Evolutionary conservation across 2,888 invertebrate genomes (phyloP).

Genomic region (Tenthredo scrophulariae): DNA sequence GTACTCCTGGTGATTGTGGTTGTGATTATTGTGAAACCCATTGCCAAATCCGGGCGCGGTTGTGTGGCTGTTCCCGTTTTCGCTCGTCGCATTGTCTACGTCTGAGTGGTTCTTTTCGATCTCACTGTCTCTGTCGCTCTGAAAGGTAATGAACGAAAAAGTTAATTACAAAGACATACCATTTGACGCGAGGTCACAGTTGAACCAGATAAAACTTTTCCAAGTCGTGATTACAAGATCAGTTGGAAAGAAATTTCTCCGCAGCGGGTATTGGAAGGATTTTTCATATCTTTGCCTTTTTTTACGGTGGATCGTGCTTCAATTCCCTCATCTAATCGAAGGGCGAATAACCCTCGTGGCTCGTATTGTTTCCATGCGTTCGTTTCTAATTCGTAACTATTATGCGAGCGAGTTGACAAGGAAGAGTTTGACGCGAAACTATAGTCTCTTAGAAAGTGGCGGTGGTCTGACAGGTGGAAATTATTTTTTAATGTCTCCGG

Average conservation of each 20-base stretch:
- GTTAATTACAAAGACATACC: constrained; percentile 35
- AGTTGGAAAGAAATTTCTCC: background rate
- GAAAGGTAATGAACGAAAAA: constrained; percentile 54
- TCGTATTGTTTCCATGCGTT: background rate
- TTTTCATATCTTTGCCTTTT: background rate
- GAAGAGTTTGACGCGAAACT: constrained; percentile 32
- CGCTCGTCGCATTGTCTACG: constrained; percentile 67
- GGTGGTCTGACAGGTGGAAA: constrained; percentile 10
- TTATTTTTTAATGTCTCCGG: constrained; percentile 27
- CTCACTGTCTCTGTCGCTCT: constrained; percentile 77
- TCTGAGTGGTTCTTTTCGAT: constrained; percentile 76
- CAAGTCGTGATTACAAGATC: background rate
- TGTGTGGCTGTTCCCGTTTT: constrained; percentile 63
- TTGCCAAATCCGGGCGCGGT: constrained; percentile 68
- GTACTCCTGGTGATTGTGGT: constrained; percentile 80
- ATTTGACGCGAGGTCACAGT: background rate
- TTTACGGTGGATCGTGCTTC: background rate
- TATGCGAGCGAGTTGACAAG: background rate
- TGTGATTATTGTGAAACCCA: constrained; percentile 62
- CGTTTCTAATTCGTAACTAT: constrained; percentile 20
- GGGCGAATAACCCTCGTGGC: background rate
- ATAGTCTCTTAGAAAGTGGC: constrained; percentile 41
- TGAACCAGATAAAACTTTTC: background rate
- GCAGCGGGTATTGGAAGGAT: background rate
- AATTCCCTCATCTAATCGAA: background rate